Base-by-base conservation (phyloP, 2,113 vertebrate species). In the Eretmodus cyanostictus region DNA sequence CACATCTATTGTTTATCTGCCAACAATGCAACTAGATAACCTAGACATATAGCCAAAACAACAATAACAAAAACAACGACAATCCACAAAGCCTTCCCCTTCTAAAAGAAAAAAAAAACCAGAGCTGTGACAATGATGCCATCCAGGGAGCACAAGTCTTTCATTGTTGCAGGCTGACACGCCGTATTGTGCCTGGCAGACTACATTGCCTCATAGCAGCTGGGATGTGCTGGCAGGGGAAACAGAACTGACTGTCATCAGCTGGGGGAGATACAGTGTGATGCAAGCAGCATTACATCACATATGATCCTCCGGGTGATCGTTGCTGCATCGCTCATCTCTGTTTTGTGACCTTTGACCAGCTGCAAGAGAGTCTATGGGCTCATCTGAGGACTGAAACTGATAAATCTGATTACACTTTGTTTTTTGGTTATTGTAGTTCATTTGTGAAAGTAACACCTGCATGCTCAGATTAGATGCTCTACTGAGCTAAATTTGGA, bases 181-280 rank as follows among this genome's bases (percentile, higher is more conserved):
- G 57, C 92, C 91, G 93, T 94, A 95, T 95, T 94, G 95, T 96
- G 93, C 94, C 93, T 91, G 84, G 90, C 93, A 94, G 93, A 96
- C 95, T 94, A 91, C 95, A 89, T 96, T 95, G 95, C 94, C 94
- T 95, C 95, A 94, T 95, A 94, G 95, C 96, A 96, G 95, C 96
- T 93, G 94, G 91, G 92, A 83, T 36, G 84, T 92, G 94, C 95
- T 95, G 95, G 92, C 90, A 90, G 92, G 92, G 92, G 93, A 95
- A 95, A 94, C 93, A 92, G 90, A 91, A 91, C 94, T 93, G 94
- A 90, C 94, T 93, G 94, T 95, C 95, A 95, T 93, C 94, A 93
- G 89, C 93, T 94, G 92, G 87, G 86, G 93, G 90, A 90, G 94
- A 83, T 92, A 80, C 90, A 91, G 90, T 92, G 90, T 95, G 95